Conservation (phyloP, 2,888 invertebrate genomes). For the Coelogynopora nodosa region DNA sequence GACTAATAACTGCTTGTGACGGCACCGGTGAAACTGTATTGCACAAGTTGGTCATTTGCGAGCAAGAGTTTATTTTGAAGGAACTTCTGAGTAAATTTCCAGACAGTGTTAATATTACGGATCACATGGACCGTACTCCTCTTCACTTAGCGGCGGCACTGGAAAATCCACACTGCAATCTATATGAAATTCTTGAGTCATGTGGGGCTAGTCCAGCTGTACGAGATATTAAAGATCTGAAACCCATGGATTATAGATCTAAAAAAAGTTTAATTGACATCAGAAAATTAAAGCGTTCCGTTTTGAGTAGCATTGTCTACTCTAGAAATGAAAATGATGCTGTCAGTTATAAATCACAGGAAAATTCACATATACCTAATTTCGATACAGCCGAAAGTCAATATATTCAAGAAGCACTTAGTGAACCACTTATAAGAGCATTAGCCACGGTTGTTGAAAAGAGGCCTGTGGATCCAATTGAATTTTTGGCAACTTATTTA, state of each 20-base stretch:
- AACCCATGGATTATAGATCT: neutral
- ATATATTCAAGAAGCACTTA: neutral
- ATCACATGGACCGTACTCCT: neutral
- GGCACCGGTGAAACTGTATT: neutral
- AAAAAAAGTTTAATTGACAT: neutral
- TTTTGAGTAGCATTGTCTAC: neutral
- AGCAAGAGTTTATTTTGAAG: neutral
- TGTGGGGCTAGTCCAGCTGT: neutral
- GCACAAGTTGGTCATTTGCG: neutral
- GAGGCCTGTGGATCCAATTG: neutral
- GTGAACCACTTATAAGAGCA: neutral
- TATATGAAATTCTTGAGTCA: neutral
- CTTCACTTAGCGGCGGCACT: neutral
- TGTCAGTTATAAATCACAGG: neutral
- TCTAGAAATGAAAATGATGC: neutral
- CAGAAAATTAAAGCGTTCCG: neutral
- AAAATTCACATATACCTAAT: neutral
- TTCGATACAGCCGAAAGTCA: neutral
- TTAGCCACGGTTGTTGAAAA: neutral
- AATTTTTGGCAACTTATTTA: slow-evolving; percentile 5
- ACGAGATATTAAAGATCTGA: neutral
- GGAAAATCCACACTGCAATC: neutral
- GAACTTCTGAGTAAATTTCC: neutral
- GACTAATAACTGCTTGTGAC: neutral
- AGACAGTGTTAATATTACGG: neutral